Conservation (phyloP, 92 coral and sea anemone species). For the Metridium senile region DNA sequence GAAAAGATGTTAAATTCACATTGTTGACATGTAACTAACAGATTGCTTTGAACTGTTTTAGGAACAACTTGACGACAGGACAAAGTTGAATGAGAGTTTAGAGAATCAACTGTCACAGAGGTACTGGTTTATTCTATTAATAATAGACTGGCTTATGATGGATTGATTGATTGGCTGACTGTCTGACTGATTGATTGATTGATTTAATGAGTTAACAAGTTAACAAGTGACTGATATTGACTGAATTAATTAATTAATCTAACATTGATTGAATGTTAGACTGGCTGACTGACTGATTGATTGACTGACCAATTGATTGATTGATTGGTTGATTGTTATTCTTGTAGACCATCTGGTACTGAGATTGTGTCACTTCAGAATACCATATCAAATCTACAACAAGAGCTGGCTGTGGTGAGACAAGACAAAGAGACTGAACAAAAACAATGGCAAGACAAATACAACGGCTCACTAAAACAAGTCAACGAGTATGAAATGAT, state of each 20-base stretch:
- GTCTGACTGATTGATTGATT: no score
- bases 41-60: conserved; percentile 16
- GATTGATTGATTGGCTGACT: no score
- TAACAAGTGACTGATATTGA: no score
- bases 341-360: conserved; percentile 78
- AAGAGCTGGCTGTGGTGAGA: conserved; percentile 63
- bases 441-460: conserved; percentile 78
- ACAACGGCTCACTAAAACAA: conserved; percentile 66
- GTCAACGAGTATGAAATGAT: conserved; percentile 62
- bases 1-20: neutral
- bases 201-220: no score
- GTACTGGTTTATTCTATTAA: conserved; percentile 29
- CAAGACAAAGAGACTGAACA: conserved; percentile 84
- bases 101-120: conserved; percentile 84
- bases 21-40: neutral
- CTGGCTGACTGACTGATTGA: no score
- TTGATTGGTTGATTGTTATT: no score
- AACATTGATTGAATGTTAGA: no score
- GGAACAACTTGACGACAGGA: conserved; percentile 85
- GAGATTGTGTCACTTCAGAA: conserved; percentile 77
- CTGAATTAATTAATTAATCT: no score
- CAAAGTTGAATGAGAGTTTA: conserved; percentile 65
- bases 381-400: conserved; percentile 69
- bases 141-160: neutral
- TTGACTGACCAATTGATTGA: no score